Percentiles rank a stretch among this genome's conserved stretches.
phyloP scores from a whole-genome alignment of 1,140 invertebrate species.

The Eurosta solidaginis region DNA sequence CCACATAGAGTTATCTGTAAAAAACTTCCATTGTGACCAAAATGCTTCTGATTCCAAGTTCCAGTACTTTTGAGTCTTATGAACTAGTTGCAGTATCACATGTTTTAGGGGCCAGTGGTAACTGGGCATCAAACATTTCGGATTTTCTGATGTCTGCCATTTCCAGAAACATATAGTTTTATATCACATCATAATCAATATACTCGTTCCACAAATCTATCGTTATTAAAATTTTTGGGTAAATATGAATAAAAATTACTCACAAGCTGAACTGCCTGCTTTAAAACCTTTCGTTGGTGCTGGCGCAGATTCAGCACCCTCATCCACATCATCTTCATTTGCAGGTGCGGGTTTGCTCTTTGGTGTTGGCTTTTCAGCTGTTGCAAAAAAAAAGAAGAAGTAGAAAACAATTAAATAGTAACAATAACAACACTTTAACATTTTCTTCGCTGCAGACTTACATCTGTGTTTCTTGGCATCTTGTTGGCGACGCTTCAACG shows the following conservation, averaged over 20 bases:
- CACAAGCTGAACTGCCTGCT: slow-evolving; percentile 47
- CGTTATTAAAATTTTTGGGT: no score
- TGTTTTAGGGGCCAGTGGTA: no score
- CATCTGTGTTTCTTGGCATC: slow-evolving; percentile 62
- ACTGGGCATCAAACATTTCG: no score
- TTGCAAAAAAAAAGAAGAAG: not conserved
- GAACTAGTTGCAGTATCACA: no score
- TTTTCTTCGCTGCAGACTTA: slow-evolving; percentile 47
- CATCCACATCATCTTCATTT: slow-evolving; percentile 35
- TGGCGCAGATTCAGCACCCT: slow-evolving; percentile 41
- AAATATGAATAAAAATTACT: slow-evolving; percentile 33
- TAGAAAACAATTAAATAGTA: not conserved
- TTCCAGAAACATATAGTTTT: no score
- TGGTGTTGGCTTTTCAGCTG: slow-evolving; percentile 33
- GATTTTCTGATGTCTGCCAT: no score
- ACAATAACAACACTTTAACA: not conserved
- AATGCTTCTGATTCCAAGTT: no score
- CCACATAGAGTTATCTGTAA: no score
- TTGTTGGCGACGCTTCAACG: slow-evolving; percentile 67
- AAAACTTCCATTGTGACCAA: no score
- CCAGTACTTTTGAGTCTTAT: no score
- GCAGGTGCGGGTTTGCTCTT: slow-evolving; percentile 12
- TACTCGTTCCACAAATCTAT: no score
- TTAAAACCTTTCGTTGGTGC: slow-evolving; percentile 50
- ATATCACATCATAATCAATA: no score